Percentiles rank a stretch among this genome's conserved stretches.
Conservation (phyloP, 2,888 invertebrate species). For the Erynnis tages region DNA sequence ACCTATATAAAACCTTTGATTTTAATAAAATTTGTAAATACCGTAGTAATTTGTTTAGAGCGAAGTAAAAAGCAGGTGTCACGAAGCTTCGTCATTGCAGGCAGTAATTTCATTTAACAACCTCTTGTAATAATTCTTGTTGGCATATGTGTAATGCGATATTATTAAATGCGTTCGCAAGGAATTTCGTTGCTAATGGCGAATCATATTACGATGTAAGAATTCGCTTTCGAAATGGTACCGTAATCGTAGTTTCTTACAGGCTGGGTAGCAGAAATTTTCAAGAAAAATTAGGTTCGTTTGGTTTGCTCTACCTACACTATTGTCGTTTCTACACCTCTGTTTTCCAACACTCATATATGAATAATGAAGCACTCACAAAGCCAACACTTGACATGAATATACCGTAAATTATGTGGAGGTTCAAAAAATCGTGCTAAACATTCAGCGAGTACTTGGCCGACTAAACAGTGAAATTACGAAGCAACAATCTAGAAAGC, state of each 20-base stretch:
- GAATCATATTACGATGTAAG: conserved; percentile 15
- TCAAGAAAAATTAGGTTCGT: too few relatives aligned
- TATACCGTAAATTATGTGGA: too few relatives aligned
- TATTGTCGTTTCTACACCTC: too few relatives aligned
- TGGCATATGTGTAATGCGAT: conserved; percentile 16
- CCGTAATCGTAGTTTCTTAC: conserved; percentile 7
- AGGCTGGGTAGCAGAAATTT: background rate
- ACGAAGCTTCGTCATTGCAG: conserved; percentile 1
- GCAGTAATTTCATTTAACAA: conserved; percentile 8
- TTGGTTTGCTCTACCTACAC: too few relatives aligned
- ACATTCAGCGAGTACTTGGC: background rate
- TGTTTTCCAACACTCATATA: too few relatives aligned
- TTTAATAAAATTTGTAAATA: too few relatives aligned
- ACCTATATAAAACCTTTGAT: too few relatives aligned
- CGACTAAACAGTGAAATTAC: background rate
- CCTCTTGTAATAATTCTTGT: conserved; percentile 13
- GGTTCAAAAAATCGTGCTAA: background rate
- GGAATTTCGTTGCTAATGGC: conserved; percentile 17
- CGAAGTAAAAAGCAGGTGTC: background rate
- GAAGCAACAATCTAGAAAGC: conserved; percentile 21
- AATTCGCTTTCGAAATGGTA: conserved; percentile 11
- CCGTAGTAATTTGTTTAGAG: too few relatives aligned
- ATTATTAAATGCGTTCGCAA: conserved; percentile 15
- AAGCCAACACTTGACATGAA: too few relatives aligned
- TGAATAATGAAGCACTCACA: too few relatives aligned